A percentile compares a stretch with the other conserved stretches of the same genome.
These are phyloP conservation scores for Drosophila leonis DNA, from an alignment of 2,888 invertebrate genomes.

Conservation along the genomic window DNA sequence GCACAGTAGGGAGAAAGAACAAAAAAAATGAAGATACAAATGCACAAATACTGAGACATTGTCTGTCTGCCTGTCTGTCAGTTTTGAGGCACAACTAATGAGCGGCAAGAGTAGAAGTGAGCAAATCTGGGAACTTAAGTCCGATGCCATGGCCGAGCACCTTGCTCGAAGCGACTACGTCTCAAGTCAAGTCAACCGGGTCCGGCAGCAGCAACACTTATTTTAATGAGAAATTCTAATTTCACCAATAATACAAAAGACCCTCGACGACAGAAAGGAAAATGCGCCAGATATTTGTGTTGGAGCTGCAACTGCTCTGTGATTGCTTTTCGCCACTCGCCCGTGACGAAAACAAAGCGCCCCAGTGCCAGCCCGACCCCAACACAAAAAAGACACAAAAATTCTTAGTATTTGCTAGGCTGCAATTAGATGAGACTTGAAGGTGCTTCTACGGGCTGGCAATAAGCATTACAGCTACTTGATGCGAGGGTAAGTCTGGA, in stretches of 20 bases:
- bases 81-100: slow-evolving; percentile 73
- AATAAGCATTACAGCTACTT: slow-evolving; percentile 35
- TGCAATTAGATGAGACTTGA: slow-evolving; percentile 55
- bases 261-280: slow-evolving; percentile 33
- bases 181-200: slow-evolving; percentile 80
- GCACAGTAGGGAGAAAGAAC: slow-evolving; percentile 29
- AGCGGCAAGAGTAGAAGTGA: slow-evolving; percentile 51
- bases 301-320: slow-evolving; percentile 46
- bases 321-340: slow-evolving; percentile 77
- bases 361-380: neutral
- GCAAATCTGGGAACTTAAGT: slow-evolving; percentile 56
- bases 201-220: slow-evolving; percentile 72
- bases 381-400: slow-evolving; percentile 30
- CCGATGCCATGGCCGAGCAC: slow-evolving; percentile 79
- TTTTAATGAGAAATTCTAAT: slow-evolving; percentile 82
- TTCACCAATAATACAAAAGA: slow-evolving; percentile 79
- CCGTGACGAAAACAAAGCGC: slow-evolving; percentile 78
- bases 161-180: slow-evolving; percentile 61
- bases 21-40: slow-evolving; percentile 47
- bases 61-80: slow-evolving; percentile 22
- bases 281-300: slow-evolving; percentile 57
- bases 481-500: neutral
- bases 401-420: slow-evolving; percentile 65
- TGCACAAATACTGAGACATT: slow-evolving; percentile 14
- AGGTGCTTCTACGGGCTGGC: slow-evolving; percentile 12